Percentiles rank a stretch among this genome's conserved stretches.
Evolutionary conservation across 1,140 invertebrate genomes (phyloP).

Genomic region (Archivesica marissinica): DNA sequence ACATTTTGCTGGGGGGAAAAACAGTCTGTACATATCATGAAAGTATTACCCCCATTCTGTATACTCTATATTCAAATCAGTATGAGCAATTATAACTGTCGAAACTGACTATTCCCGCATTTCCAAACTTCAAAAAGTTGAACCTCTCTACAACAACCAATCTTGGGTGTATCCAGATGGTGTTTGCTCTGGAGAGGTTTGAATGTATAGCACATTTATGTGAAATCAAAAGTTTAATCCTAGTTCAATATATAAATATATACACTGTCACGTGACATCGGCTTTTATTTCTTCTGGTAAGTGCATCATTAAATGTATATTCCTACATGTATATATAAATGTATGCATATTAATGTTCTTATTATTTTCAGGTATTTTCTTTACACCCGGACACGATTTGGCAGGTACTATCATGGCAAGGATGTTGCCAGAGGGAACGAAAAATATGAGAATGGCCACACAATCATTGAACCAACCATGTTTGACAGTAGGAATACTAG

Average conservation of each 20-base stretch:
- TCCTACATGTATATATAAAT: not conserved
- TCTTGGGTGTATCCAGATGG: not conserved
- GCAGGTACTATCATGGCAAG: conserved; percentile 61
- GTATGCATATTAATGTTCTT: not conserved
- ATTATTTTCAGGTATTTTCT: conserved; percentile 68
- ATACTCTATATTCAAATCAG: too few relatives aligned
- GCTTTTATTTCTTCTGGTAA: not conserved
- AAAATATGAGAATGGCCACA: conserved; percentile 67
- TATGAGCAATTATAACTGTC: too few relatives aligned
- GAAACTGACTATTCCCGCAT: too few relatives aligned
- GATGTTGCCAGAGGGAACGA: conserved; percentile 61
- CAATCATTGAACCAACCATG: conserved; percentile 60
- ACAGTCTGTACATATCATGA: too few relatives aligned
- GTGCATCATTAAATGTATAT: not conserved
- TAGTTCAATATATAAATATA: not conserved
- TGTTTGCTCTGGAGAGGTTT: not conserved
- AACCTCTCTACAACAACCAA: too few relatives aligned
- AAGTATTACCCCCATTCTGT: too few relatives aligned
- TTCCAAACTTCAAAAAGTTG: too few relatives aligned
- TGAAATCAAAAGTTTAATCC: not conserved
- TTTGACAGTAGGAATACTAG: conserved; percentile 61
- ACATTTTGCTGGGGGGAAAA: too few relatives aligned
- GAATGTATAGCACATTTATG: not conserved
- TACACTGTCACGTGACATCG: too few relatives aligned
- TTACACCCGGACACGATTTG: conserved; percentile 65